Evolutionary conservation across 2,888 invertebrate genomes (phyloP).

Genomic region (Epinotia bilunana): DNA sequence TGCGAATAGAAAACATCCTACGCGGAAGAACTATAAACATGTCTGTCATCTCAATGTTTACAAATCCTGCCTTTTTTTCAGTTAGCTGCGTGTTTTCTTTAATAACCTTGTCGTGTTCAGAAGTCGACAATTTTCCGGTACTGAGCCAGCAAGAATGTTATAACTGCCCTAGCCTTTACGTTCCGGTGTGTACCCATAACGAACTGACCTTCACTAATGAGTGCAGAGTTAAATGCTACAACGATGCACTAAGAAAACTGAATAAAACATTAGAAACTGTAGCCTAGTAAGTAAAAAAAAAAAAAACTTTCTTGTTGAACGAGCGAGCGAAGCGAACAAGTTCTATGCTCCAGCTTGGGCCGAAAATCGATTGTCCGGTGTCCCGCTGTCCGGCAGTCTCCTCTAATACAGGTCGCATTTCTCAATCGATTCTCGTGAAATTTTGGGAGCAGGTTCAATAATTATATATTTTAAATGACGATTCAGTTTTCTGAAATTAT

Average conservation of each 20-base stretch:
- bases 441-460: too few relatives aligned
- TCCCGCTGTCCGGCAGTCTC: too few relatives aligned
- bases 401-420: too few relatives aligned
- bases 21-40: too few relatives aligned
- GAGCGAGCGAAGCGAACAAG: too few relatives aligned
- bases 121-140: neutral
- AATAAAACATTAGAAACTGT: neutral
- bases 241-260: neutral
- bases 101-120: neutral
- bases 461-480: too few relatives aligned
- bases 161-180: slow-evolving; percentile 8
- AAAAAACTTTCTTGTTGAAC: too few relatives aligned
- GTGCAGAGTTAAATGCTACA: slow-evolving; percentile 14
- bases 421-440: too few relatives aligned
- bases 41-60: neutral
- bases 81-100: neutral
- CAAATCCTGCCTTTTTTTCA: neutral
- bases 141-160: neutral
- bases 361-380: too few relatives aligned
- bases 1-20: too few relatives aligned
- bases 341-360: too few relatives aligned
- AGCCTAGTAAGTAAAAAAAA: slow-evolving; percentile 9
- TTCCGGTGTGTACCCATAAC: slow-evolving; percentile 5
- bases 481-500: too few relatives aligned
- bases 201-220: slow-evolving; percentile 13